Percentiles rank a stretch among this genome's conserved stretches.
These are phyloP conservation scores for Pantherophis guttatus DNA, from an alignment of 2,113 vertebrate species.

Conservation along the genomic window DNA sequence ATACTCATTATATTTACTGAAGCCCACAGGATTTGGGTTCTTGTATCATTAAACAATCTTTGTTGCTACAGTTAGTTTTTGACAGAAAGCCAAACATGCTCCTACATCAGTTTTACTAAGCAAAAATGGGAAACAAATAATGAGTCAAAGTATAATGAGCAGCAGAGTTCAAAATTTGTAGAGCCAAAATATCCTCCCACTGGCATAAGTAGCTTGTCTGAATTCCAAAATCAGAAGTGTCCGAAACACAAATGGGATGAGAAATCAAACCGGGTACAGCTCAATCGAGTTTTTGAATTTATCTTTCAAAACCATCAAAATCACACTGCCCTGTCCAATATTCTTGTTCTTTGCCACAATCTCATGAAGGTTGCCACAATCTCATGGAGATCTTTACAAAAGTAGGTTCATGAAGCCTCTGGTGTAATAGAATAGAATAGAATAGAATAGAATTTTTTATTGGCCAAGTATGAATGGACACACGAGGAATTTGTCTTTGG, in stretches of 20 bases:
- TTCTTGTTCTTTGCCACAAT: background rate
- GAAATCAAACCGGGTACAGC: background rate
- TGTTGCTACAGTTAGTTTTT: background rate
- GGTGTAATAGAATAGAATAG: background rate
- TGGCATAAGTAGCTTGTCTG: background rate
- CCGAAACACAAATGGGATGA: background rate
- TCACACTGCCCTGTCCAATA: background rate
- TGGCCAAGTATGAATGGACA: too few relatives aligned
- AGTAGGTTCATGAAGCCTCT: background rate
- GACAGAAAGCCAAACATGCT: background rate
- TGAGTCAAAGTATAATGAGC: background rate
- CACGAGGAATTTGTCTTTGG: too few relatives aligned
- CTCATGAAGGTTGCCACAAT: background rate
- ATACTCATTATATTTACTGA: background rate
- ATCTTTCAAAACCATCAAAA: background rate
- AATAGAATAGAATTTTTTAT: too few relatives aligned
- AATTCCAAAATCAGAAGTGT: background rate
- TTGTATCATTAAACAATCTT: background rate
- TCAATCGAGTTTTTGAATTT: background rate
- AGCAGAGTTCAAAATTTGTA: background rate
- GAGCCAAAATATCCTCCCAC: background rate
- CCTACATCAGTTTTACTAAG: background rate
- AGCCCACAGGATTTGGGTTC: background rate
- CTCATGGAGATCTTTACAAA: background rate
- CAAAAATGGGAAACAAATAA: background rate